Conservation (phyloP, 2,888 invertebrate genomes). For the Agonopterix heracliana region DNA sequence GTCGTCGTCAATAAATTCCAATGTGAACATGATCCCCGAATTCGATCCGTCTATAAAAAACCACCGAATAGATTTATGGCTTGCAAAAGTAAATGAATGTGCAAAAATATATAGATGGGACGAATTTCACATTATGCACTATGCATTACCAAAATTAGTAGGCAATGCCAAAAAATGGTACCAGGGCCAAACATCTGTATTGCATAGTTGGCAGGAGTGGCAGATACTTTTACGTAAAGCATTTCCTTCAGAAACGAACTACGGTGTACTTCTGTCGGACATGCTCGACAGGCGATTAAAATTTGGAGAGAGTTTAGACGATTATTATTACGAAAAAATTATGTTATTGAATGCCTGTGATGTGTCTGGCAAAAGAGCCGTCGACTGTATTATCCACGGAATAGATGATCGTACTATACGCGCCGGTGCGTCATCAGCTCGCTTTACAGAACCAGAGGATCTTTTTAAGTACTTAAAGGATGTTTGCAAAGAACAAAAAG, state of each 20-base stretch:
- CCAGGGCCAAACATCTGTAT: conserved; percentile 11
- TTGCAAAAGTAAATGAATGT: conserved; percentile 15
- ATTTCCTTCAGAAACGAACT: conserved; percentile 15
- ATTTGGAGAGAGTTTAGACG: conserved; percentile 12
- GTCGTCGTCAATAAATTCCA: neutral
- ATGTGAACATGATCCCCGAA: neutral
- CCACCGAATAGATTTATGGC: conserved; percentile 11
- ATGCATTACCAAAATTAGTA: conserved; percentile 13
- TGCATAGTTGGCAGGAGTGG: conserved; percentile 18
- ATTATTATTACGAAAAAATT: conserved; percentile 7
- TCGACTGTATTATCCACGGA: conserved; percentile 10
- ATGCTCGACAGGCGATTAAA: conserved; percentile 12
- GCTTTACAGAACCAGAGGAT: conserved; percentile 11
- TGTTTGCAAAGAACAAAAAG: conserved; percentile 5
- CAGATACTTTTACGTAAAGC: conserved; percentile 4
- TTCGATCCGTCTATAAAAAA: conserved; percentile 6
- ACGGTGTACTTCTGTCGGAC: conserved; percentile 15
- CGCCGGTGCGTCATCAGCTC: conserved; percentile 9
- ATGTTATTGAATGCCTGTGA: conserved; percentile 14
- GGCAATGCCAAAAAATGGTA: conserved; percentile 17
- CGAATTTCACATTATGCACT: conserved; percentile 9
- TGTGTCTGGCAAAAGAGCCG: conserved; percentile 10
- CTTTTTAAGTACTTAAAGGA: conserved; percentile 13
- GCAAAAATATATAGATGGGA: conserved; percentile 13
- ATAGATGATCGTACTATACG: conserved; percentile 8